Base-by-base conservation (phyloP, 2,888 invertebrate species). In the Crepidodera aurea region DNA sequence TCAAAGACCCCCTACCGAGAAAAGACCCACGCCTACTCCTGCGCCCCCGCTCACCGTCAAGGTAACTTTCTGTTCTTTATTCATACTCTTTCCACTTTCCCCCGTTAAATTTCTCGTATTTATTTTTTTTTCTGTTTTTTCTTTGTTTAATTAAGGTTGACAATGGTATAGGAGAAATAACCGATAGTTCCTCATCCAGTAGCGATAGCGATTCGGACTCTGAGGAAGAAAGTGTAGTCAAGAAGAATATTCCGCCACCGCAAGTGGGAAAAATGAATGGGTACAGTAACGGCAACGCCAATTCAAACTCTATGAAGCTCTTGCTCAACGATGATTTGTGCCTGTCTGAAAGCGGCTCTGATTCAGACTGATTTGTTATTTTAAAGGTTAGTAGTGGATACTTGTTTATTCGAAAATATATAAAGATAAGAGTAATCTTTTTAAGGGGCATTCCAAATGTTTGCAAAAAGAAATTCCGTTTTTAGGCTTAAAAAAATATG, bases 271-370 rank as follows among this genome's bases (percentile, higher is more conserved):
- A 71, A 67, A 69, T 69, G 51, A 76, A 84, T 81, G 39, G 84
- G 81, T 76, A 77, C 69, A 68, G 72, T 62, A 72, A 85, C 82
- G 75, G 84, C 84, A 1, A 83, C 83, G 68, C 39, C 25, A 22
- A 22, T n/a, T n/a, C n/a, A n/a, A 60, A 82, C 71, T 83, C 83
- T 70, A 44, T 60, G 46, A 70, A 66, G 27, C 60, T 66, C 8
- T 83, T 91, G 64, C 85, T 94, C 72, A 91, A 89, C 77, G 92
- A 92, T 77, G 94, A 94, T 82, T 86, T 94, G 75, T 91, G 92
- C 83, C 85, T 94, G 75, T 94, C 93, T 51, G 92, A 92, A 83
- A 91, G 92, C 34, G 93, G 91, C 77, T 91, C 92, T 74, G 93
- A 93, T 80, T 75, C 74, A 53, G 75, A 76, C 60, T 75, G 69